Percentiles rank a stretch among this genome's conserved stretches.
phyloP scores from a whole-genome alignment of 2,113 vertebrate species.

The Chloebia gouldiae region DNA sequence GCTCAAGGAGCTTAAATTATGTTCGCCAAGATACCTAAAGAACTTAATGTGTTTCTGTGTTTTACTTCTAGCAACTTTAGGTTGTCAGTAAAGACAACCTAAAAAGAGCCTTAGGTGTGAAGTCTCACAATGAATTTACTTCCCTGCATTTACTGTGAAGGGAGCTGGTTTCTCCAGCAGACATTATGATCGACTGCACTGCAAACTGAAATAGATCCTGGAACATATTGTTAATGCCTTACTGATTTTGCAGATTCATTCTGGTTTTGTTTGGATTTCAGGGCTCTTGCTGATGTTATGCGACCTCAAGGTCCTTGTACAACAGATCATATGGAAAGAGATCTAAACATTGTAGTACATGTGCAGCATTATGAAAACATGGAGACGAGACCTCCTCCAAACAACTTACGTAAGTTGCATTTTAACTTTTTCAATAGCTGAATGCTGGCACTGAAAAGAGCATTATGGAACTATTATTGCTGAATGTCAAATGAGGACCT shows the following conservation, averaged over 20 bases:
- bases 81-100: not conserved
- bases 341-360: constrained; percentile 92
- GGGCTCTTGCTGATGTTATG: constrained; percentile 95
- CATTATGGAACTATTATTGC: not conserved
- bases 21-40: not conserved
- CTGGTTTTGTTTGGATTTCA: constrained; percentile 66
- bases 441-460: not conserved
- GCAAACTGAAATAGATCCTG: not conserved
- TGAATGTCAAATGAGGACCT: not conserved
- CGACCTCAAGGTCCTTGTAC: constrained; percentile 91
- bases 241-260: not conserved
- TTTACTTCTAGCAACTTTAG: not conserved
- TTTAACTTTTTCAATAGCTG: not conserved
- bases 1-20: not conserved
- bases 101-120: not conserved
- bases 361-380: constrained; percentile 93
- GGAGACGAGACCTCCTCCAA: constrained; percentile 83
- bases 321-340: constrained; percentile 89
- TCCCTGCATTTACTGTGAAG: not conserved
- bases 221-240: not conserved
- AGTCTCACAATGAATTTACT: constrained; percentile 1
- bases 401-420: constrained; percentile 89
- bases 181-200: not conserved
- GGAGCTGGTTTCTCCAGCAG: not conserved
- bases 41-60: not conserved